Conservation (phyloP, 2,797 vertebrate species). For the Tolypeutes matacus region DNA sequence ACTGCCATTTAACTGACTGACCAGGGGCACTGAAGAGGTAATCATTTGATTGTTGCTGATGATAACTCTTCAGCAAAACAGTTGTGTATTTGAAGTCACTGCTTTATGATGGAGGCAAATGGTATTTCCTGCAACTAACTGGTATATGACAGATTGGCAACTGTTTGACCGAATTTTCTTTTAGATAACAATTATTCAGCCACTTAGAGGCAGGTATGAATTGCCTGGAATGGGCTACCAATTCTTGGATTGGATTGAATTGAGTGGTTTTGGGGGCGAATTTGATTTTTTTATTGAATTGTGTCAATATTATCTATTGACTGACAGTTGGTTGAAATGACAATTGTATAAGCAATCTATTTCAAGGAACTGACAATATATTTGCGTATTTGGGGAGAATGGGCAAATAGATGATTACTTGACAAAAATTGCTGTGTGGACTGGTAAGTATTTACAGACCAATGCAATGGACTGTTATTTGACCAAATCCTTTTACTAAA, state of each 20-base stretch:
- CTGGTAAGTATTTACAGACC: background rate
- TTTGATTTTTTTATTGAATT: background rate
- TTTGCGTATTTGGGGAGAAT: background rate
- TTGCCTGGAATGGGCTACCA: background rate
- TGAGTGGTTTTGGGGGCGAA: background rate
- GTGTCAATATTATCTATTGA: background rate
- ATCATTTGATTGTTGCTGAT: background rate
- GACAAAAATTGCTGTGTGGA: background rate
- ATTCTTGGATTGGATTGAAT: background rate
- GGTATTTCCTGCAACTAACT: background rate
- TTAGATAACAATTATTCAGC: background rate
- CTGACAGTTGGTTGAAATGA: background rate
- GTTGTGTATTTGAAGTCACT: background rate
- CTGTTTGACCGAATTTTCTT: background rate
- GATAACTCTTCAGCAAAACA: background rate
- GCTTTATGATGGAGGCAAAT: background rate
- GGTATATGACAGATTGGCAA: background rate
- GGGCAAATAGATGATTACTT: background rate
- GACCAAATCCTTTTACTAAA: background rate
- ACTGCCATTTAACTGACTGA: fast-evolving
- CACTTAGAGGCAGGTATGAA: background rate
- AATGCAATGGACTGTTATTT: background rate
- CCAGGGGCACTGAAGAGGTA: background rate
- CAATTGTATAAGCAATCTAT: background rate
- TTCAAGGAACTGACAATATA: background rate